Percentiles rank a stretch among this genome's conserved stretches.
phyloP scores from a whole-genome alignment of 2,113 vertebrate species.

The Syrrhaptes paradoxus region DNA sequence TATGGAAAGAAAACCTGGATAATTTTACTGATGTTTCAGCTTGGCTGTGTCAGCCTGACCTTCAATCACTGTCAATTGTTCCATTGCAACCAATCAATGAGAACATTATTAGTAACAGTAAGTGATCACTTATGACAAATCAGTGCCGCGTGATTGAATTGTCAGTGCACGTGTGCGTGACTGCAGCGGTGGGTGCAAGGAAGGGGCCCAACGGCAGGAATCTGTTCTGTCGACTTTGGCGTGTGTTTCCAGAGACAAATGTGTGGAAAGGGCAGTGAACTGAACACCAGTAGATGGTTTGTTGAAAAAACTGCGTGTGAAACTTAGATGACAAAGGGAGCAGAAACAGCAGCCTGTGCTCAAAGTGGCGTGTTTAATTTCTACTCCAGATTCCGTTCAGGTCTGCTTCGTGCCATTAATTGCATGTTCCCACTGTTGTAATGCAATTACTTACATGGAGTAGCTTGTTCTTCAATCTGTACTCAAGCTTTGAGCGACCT shows the following conservation, averaged over 20 bases:
- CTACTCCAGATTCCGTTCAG: not conserved
- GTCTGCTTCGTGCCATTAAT: not conserved
- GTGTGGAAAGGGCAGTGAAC: not conserved
- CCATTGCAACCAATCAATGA: slow-evolving; percentile 32
- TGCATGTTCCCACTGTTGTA: not conserved
- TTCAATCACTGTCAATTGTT: slow-evolving; percentile 40
- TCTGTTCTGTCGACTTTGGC: too few species aligned
- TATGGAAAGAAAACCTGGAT: not conserved
- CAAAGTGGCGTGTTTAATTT: not conserved
- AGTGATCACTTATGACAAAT: slow-evolving; percentile 11
- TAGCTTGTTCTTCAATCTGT: not conserved
- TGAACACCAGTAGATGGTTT: not conserved
- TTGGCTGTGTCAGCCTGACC: slow-evolving; percentile 10
- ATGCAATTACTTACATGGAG: not conserved
- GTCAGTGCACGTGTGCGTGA: not conserved
- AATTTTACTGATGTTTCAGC: not conserved
- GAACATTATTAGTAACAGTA: slow-evolving; percentile 20
- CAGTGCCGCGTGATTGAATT: not conserved
- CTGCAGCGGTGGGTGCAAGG: not conserved
- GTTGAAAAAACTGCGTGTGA: not conserved
- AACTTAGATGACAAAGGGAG: not conserved
- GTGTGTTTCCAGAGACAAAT: not conserved
- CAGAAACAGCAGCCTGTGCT: not conserved
- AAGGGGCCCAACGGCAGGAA: not conserved
- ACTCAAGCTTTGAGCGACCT: not conserved